These are phyloP conservation scores for Trachymyrmex septentrionalis DNA, from an alignment of 1,140 invertebrate species.

Conservation along the genomic window DNA sequence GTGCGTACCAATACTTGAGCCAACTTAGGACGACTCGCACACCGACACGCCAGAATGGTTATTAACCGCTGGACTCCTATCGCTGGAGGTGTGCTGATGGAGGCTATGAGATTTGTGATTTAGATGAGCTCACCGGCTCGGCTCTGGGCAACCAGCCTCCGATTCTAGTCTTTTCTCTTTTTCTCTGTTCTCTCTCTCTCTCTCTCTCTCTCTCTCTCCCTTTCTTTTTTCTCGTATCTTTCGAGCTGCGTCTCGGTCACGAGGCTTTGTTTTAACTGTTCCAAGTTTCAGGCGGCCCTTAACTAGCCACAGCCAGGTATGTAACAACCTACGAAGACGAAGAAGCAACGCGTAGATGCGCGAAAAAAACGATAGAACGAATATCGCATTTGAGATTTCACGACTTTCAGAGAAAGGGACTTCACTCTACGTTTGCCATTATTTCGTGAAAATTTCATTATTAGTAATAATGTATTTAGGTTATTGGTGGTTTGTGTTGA, in stretches of 20 bases:
- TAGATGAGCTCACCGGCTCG: slow-evolving; percentile 84
- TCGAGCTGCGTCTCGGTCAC: slow-evolving; percentile 50
- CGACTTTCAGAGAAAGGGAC: slow-evolving; percentile 57
- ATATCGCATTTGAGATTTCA: slow-evolving; percentile 67
- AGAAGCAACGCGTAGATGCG: slow-evolving; percentile 40
- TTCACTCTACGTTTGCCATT: background rate
- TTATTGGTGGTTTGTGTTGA: too few relatives aligned
- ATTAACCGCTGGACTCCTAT: slow-evolving; percentile 78
- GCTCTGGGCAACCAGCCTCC: slow-evolving; percentile 65
- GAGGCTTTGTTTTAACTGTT: slow-evolving; percentile 84
- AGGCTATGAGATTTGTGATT: slow-evolving; percentile 85
- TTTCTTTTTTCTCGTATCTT: background rate
- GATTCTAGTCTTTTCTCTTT: slow-evolving; percentile 40
- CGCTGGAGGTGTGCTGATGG: slow-evolving; percentile 82
- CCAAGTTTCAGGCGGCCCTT: slow-evolving; percentile 77
- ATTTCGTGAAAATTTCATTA: slow-evolving; percentile 43
- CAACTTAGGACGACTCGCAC: slow-evolving; percentile 29
- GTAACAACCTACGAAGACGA: slow-evolving; percentile 57
- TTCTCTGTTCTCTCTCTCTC: slow-evolving; percentile 10
- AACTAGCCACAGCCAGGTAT: slow-evolving; percentile 78
- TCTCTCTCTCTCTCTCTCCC: background rate
- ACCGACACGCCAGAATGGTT: slow-evolving; percentile 71
- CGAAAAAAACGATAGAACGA: slow-evolving; percentile 33
- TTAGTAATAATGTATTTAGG: too few relatives aligned
- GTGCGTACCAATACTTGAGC: slow-evolving; percentile 36